Percentiles rank a stretch among this genome's conserved stretches.
Conservation (phyloP, 2,113 vertebrate genomes). For the Geothlypis trichas region DNA sequence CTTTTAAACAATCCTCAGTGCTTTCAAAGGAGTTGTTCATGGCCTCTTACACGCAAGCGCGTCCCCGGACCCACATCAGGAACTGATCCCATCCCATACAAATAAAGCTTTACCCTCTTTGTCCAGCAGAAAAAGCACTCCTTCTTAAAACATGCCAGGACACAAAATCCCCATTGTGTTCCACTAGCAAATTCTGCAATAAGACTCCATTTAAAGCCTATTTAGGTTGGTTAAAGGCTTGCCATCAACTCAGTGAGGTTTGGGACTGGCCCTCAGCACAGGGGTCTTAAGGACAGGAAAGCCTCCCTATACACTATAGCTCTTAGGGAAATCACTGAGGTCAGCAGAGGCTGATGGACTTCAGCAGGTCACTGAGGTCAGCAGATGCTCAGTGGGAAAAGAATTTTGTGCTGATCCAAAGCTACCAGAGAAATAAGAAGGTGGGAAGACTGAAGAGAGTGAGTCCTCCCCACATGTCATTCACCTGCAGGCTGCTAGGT, state of each 20-base stretch:
- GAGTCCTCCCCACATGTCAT: not conserved
- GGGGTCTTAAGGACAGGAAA: constrained; percentile 11
- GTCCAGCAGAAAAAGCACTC: not conserved
- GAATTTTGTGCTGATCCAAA: constrained; percentile 51
- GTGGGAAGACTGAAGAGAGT: not conserved
- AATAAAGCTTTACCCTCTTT: not conserved
- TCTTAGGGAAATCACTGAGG: constrained; percentile 45
- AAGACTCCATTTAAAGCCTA: constrained; percentile 6
- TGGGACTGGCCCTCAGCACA: not conserved
- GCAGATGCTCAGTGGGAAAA: constrained; percentile 48
- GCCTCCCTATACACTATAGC: not conserved
- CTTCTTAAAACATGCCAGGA: not conserved
- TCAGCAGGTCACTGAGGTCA: constrained; percentile 50
- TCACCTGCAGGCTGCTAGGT: not conserved
- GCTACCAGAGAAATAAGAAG: constrained; percentile 3
- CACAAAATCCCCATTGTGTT: not conserved
- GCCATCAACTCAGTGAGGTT: not conserved
- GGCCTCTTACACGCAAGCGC: not conserved
- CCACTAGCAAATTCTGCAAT: not conserved
- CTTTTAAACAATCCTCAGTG: not conserved
- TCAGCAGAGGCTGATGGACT: constrained; percentile 41
- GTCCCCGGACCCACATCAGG: not conserved
- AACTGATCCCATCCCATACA: not conserved
- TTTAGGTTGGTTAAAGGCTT: not conserved
- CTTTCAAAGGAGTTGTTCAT: not conserved